These are phyloP conservation scores for Exephanes ischioxanthus DNA, from an alignment of 2,888 invertebrate species.

Conservation along the genomic window DNA sequence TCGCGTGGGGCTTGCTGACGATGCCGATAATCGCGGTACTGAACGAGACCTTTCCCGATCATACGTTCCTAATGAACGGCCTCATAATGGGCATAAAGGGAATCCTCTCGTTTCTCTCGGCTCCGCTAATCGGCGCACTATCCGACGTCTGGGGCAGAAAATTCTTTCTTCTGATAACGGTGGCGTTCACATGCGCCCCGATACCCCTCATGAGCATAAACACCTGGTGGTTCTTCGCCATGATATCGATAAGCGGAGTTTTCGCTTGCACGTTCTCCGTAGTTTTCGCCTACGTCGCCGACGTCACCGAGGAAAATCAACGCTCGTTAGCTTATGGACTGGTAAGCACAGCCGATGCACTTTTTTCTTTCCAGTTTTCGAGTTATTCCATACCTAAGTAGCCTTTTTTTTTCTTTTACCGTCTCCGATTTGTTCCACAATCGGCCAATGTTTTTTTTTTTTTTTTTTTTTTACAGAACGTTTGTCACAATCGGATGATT, in stretches of 20 bases:
- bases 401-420: no score
- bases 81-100: constrained; percentile 99
- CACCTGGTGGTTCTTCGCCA: constrained; percentile 99
- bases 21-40: constrained; percentile 98
- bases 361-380: no score
- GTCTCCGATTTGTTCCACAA: not conserved
- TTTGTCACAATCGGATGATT: no score
- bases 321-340: constrained; percentile 97
- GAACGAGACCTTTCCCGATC: constrained; percentile 99
- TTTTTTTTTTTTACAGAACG: not conserved
- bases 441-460: not conserved
- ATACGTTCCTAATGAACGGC: constrained; percentile 99
- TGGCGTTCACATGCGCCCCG: constrained; percentile 99
- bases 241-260: constrained; percentile 99
- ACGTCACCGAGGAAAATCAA: constrained; percentile 98
- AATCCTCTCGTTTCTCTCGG: constrained; percentile 98
- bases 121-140: constrained; percentile 98
- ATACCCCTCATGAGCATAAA: constrained; percentile 99
- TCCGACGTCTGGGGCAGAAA: constrained; percentile 99
- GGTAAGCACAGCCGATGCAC: constrained; percentile 85
- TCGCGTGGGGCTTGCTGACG: constrained; percentile 99
- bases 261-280: constrained; percentile 99
- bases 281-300: constrained; percentile 99
- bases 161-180: constrained; percentile 98
- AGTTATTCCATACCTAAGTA: no score